Conservation (phyloP, 2,113 vertebrate genomes). For the Synodontis membranacea region DNA sequence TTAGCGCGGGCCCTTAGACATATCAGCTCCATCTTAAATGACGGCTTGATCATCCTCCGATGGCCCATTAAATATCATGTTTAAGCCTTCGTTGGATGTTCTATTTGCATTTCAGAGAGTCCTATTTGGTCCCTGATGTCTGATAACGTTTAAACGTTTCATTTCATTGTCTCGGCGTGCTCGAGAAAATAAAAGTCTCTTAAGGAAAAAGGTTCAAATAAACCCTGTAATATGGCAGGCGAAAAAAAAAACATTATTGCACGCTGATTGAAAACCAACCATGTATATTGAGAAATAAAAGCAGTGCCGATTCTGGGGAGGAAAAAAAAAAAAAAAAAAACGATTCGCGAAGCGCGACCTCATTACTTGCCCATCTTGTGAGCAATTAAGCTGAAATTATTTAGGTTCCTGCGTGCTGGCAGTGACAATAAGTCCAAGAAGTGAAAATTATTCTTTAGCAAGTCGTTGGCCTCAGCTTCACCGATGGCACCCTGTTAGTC, state of each 20-base stretch:
- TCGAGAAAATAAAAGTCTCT: background rate
- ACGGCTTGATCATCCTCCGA: conserved; percentile 65
- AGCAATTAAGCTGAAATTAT: conserved; percentile 12
- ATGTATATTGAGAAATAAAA: background rate
- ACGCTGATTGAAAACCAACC: background rate
- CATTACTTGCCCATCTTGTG: conserved; percentile 16
- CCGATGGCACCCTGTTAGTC: background rate
- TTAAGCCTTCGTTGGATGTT: conserved; percentile 63
- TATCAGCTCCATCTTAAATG: conserved; percentile 69
- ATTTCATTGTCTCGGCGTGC: background rate
- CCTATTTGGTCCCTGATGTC: conserved; percentile 14
- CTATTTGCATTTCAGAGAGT: conserved; percentile 35
- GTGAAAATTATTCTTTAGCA: conserved; percentile 9
- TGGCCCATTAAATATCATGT: conserved; percentile 71
- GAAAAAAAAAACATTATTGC: background rate
- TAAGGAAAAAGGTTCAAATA: background rate
- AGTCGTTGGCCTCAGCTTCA: background rate
- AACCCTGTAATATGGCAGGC: background rate
- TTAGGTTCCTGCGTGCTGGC: conserved; percentile 10
- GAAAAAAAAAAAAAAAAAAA: background rate
- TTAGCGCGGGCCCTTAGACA: conserved; percentile 62
- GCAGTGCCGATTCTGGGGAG: background rate
- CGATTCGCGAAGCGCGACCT: background rate
- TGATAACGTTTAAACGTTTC: conserved; percentile 26
- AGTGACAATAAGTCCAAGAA: background rate